phyloP scores from a whole-genome alignment of 2,888 invertebrate species.

The Pseudococcus viburni region DNA sequence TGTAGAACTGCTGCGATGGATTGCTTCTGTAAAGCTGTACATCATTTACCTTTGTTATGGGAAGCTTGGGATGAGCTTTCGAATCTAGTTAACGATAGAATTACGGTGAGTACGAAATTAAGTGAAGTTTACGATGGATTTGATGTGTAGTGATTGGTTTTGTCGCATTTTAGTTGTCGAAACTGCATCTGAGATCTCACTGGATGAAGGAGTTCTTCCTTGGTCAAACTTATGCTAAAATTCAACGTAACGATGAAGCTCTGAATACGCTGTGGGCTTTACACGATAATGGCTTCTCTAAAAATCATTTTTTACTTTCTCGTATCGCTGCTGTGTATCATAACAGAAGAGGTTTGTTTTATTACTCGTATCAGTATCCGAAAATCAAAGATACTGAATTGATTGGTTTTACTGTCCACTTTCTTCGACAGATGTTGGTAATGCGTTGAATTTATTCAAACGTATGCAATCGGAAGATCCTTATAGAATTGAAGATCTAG shows the following conservation, averaged over 20 bases:
- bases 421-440: conserved; percentile 61
- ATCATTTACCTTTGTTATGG: conserved; percentile 90
- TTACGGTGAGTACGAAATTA: conserved; percentile 74
- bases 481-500: conserved; percentile 94
- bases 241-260: conserved; percentile 91
- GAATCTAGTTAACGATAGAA: conserved; percentile 85
- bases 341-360: conserved; percentile 83
- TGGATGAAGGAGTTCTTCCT: conserved; percentile 96
- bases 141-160: not conserved
- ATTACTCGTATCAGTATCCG: not conserved
- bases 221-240: conserved; percentile 90
- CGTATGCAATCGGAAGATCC: conserved; percentile 81
- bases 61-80: conserved; percentile 96
- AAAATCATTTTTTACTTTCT: conserved; percentile 89
- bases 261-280: conserved; percentile 85
- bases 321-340: conserved; percentile 95
- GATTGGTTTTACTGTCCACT: not conserved
- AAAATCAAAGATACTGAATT: not conserved
- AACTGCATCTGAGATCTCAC: conserved; percentile 80
- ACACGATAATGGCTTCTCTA: conserved; percentile 84
- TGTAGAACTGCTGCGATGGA: conserved; percentile 83
- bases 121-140: not conserved
- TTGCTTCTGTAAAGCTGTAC: conserved; percentile 84
- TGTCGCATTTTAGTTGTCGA: conserved; percentile 71
- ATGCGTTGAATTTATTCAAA: conserved; percentile 64